Conservation (phyloP, 2,888 invertebrate species). For the Frankliniella intonsa region DNA sequence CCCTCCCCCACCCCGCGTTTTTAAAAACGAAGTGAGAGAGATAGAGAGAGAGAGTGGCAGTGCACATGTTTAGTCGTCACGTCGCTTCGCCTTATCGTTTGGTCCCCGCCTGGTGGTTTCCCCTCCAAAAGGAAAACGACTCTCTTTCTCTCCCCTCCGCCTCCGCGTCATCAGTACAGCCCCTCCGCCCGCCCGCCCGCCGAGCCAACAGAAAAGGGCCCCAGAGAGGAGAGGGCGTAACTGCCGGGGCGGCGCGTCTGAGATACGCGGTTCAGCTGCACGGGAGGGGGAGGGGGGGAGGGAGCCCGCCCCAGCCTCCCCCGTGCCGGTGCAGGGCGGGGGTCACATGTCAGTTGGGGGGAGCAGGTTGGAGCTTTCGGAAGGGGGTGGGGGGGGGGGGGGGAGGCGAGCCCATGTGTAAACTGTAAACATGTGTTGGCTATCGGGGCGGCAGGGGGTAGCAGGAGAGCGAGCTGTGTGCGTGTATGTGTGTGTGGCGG, state of each 20-base stretch:
- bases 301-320: background rate
- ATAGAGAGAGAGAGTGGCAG: background rate
- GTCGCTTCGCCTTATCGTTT: background rate
- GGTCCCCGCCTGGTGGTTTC: background rate
- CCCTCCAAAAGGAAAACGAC: background rate
- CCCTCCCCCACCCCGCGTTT: too few relatives aligned
- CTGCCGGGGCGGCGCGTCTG: background rate
- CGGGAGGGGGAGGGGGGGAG: background rate
- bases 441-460: background rate
- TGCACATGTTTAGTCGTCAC: slow-evolving; percentile 10
- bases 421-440: slow-evolving; percentile 22
- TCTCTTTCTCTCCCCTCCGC: background rate
- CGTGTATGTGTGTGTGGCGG: too few relatives aligned
- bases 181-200: too few relatives aligned
- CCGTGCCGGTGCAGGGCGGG: background rate
- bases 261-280: background rate
- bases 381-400: too few relatives aligned
- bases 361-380: background rate
- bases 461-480: background rate
- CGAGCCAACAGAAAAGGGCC: too few relatives aligned
- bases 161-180: background rate
- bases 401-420: background rate
- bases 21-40: too few relatives aligned
- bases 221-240: too few relatives aligned
- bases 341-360: background rate